These are phyloP conservation scores for Poecilia latipinna DNA, from an alignment of 2,113 vertebrate species.

Conservation along the genomic window DNA sequence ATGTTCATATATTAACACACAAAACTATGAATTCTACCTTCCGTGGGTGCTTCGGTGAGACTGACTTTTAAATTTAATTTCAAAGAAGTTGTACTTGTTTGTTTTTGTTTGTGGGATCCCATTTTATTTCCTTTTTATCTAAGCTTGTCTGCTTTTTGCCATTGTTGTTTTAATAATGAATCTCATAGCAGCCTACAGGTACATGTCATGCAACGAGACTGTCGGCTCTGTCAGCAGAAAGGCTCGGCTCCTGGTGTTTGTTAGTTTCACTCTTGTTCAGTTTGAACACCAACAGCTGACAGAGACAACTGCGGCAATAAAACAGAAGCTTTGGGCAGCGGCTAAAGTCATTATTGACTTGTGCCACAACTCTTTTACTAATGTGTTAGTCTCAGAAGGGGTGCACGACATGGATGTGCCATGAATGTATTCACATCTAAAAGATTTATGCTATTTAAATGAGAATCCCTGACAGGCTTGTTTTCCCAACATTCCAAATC, in stretches of 20 bases:
- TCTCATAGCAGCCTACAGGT: slow-evolving; percentile 11
- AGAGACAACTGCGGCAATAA: slow-evolving; percentile 50
- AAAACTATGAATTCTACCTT: no score
- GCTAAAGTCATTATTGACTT: slow-evolving; percentile 20
- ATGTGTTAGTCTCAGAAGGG: slow-evolving; percentile 37
- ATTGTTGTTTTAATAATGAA: slow-evolving; percentile 24
- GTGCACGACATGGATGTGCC: neutral
- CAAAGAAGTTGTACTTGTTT: neutral
- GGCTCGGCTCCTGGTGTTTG: slow-evolving; percentile 1
- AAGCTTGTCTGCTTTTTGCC: slow-evolving; percentile 7
- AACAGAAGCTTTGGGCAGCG: slow-evolving; percentile 35
- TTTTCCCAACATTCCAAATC: neutral
- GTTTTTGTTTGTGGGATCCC: neutral
- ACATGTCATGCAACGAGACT: slow-evolving; percentile 5
- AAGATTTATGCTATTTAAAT: slow-evolving; percentile 1
- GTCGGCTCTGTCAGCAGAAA: slow-evolving; percentile 23
- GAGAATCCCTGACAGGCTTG: slow-evolving; percentile 6
- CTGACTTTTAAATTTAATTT: no score
- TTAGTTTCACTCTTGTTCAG: slow-evolving; percentile 14
- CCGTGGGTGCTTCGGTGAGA: no score
- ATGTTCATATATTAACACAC: neutral
- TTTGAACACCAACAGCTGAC: slow-evolving; percentile 41
- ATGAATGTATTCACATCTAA: slow-evolving; percentile 10
- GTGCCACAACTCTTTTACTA: slow-evolving; percentile 6
- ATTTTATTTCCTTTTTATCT: neutral